A percentile compares a stretch with the other conserved stretches of the same genome.
phyloP scores from a whole-genome alignment of 2,797 vertebrate species.

The Moxostoma hubbsi region DNA sequence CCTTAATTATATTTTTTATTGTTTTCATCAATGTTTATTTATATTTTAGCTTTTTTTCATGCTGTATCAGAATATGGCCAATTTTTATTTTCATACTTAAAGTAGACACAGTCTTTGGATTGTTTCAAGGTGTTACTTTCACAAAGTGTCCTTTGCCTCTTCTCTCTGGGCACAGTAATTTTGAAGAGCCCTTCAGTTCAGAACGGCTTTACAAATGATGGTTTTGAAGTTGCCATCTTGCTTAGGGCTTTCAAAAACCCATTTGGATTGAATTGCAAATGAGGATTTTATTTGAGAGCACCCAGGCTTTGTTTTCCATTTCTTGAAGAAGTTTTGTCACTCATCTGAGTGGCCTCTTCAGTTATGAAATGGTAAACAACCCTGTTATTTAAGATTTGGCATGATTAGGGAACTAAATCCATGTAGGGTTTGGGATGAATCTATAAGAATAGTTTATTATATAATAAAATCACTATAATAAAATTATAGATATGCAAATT shows the following conservation, averaged over 20 bases:
- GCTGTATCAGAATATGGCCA: no score
- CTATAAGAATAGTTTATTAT: background rate
- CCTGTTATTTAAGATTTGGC: background rate
- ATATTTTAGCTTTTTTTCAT: no score
- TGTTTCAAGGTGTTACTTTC: conserved; percentile 14
- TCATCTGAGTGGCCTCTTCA: background rate
- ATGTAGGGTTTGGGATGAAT: background rate
- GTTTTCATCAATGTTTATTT: no score
- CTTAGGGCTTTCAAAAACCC: conserved; percentile 26
- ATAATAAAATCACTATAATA: no score
- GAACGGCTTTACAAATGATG: background rate
- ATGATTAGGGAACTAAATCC: background rate
- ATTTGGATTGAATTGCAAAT: conserved; percentile 44
- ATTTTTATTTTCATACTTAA: background rate
- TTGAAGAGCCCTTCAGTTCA: conserved; percentile 32
- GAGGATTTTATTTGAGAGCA: conserved; percentile 36
- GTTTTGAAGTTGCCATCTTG: conserved; percentile 20
- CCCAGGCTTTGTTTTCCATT: conserved; percentile 32
- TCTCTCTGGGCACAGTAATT: conserved; percentile 19
- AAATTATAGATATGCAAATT: background rate
- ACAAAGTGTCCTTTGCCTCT: background rate
- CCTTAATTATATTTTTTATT: no score
- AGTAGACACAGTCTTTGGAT: background rate
- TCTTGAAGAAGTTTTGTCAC: background rate
- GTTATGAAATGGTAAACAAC: conserved; percentile 9